Evolutionary conservation across 1,140 invertebrate species (phyloP).

Genomic region (Penaeus indicus): DNA sequence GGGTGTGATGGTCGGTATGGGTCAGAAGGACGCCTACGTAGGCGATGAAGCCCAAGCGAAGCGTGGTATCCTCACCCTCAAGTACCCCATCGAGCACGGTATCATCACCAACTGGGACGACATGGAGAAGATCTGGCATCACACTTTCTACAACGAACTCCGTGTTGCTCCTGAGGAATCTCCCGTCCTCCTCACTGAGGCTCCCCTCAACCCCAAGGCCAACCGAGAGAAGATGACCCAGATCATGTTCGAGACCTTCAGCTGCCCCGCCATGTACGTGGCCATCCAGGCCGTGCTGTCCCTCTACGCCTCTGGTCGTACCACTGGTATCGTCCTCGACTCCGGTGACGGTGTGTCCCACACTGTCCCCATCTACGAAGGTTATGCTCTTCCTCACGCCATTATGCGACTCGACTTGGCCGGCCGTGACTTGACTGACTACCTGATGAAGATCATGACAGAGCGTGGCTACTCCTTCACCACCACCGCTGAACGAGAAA

Average conservation of each 20-base stretch:
- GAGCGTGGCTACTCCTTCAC: conserved; percentile 76
- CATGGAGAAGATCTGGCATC: conserved; percentile 98
- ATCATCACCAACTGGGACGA: conserved; percentile 98
- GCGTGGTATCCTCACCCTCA: conserved; percentile 90
- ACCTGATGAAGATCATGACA: conserved; percentile 92
- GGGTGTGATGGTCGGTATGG: conserved; percentile 93
- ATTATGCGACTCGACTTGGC: conserved; percentile 90
- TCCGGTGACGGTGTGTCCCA: conserved; percentile 95
- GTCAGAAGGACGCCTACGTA: conserved; percentile 90
- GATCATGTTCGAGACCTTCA: conserved; percentile 96
- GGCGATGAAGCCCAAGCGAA: conserved; percentile 83
- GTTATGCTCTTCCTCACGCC: conserved; percentile 88
- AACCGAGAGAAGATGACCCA: conserved; percentile 90
- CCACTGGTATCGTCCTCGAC: conserved; percentile 92
- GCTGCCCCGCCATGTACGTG: conserved; percentile 93
- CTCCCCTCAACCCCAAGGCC: conserved; percentile 89
- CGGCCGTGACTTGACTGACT: conserved; percentile 89
- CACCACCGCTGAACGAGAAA: conserved; percentile 85
- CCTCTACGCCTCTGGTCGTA: conserved; percentile 92
- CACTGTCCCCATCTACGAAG: conserved; percentile 94
- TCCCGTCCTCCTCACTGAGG: conserved; percentile 90
- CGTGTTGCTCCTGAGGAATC: conserved; percentile 95
- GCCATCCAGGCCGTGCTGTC: conserved; percentile 92
- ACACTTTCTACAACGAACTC: conserved; percentile 95
- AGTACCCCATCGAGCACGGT: conserved; percentile 95